phyloP scores from a whole-genome alignment of 2,797 vertebrate species.

The Myotis vivesi region DNA sequence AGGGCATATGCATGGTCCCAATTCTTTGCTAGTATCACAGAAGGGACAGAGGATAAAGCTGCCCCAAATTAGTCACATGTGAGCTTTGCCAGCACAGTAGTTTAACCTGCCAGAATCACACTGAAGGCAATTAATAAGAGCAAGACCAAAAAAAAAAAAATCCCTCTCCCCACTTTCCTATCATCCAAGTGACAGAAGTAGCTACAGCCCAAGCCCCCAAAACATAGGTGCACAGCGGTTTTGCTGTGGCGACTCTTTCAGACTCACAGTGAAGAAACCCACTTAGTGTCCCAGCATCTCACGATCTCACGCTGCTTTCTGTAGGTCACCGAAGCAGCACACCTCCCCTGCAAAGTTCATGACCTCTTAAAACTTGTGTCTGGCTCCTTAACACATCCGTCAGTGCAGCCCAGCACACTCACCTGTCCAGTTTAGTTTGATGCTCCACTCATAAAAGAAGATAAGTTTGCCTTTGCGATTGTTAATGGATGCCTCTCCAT shows the following conservation, averaged over 20 bases:
- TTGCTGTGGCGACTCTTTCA: background rate
- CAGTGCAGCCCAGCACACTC: constrained; percentile 59
- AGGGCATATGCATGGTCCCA: background rate
- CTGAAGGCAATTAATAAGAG: background rate
- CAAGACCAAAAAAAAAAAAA: background rate
- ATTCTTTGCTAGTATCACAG: background rate
- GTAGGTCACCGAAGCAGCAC: background rate
- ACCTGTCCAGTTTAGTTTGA: constrained; percentile 95
- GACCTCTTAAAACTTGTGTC: background rate
- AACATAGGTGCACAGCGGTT: background rate
- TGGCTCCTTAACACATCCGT: background rate
- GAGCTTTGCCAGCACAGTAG: background rate
- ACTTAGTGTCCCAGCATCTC: background rate
- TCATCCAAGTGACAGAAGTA: background rate
- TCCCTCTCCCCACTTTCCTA: background rate
- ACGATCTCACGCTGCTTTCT: background rate
- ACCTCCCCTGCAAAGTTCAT: background rate
- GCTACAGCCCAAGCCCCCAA: background rate
- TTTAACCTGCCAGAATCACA: background rate
- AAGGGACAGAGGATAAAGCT: background rate
- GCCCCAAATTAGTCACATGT: background rate
- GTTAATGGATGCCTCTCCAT: constrained; percentile 98
- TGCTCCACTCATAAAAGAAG: constrained; percentile 97
- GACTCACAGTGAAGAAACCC: background rate
- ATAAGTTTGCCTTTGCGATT: constrained; percentile 99